Conservation (phyloP, 1,140 invertebrate species). For the Amyelois transitella region DNA sequence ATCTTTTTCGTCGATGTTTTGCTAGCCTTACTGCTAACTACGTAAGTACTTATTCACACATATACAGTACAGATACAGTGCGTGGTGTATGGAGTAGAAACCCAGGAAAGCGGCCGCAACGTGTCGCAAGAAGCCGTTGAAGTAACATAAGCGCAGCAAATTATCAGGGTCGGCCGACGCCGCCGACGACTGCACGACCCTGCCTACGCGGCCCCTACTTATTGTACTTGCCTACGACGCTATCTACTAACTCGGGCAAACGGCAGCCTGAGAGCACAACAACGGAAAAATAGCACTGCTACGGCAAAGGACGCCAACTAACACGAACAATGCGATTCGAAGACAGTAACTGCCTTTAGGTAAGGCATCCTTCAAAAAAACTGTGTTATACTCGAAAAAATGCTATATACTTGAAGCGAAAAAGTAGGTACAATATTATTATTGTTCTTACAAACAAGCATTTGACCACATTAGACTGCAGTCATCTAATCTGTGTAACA, state of each 20-base stretch:
- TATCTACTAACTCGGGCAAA: slow-evolving; percentile 38
- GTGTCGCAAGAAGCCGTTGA: slow-evolving; percentile 70
- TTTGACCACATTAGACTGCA: not conserved
- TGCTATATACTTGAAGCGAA: no score
- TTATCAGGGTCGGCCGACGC: slow-evolving; percentile 65
- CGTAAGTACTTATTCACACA: not conserved
- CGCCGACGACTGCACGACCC: slow-evolving; percentile 39
- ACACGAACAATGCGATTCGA: slow-evolving; percentile 31
- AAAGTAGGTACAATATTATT: no score
- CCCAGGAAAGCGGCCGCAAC: slow-evolving; percentile 45
- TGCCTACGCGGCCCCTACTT: slow-evolving; percentile 46
- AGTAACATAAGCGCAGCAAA: slow-evolving; percentile 68
- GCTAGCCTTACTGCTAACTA: not conserved
- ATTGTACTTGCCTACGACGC: slow-evolving; percentile 25
- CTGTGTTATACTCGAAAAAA: slow-evolving; percentile 3
- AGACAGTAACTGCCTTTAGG: slow-evolving; percentile 26
- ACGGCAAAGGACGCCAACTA: slow-evolving; percentile 42
- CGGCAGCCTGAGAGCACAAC: slow-evolving; percentile 28
- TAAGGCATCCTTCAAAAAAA: slow-evolving; percentile 26
- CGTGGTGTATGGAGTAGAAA: slow-evolving; percentile 40
- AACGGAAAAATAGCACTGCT: slow-evolving; percentile 54
- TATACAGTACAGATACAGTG: slow-evolving; percentile 16
- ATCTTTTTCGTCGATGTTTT: no score
- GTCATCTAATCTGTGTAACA: not conserved
- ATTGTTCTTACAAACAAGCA: not conserved